These are phyloP conservation scores for Drosophila paranaensis DNA, from an alignment of 2,888 invertebrate genomes.

Conservation along the genomic window DNA sequence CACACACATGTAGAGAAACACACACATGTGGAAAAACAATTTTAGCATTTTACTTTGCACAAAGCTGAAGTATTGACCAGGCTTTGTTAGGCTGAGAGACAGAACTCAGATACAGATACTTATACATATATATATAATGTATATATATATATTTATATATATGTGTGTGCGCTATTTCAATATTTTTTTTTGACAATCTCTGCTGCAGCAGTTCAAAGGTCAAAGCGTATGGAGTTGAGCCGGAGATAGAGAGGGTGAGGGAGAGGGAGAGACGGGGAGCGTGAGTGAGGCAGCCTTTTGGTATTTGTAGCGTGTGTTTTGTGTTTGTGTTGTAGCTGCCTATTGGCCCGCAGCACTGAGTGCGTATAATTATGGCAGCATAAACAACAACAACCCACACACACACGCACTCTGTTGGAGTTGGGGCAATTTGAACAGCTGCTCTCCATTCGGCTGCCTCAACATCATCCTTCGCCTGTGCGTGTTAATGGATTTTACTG, in stretches of 20 bases:
- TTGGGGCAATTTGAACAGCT: constrained; percentile 44
- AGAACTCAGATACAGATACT: constrained; percentile 2
- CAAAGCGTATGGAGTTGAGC: not conserved
- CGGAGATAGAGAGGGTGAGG: not conserved
- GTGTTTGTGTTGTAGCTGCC: constrained; percentile 35
- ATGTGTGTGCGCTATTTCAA: constrained; percentile 25
- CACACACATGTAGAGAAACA: too few species aligned
- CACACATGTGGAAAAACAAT: constrained; percentile 37
- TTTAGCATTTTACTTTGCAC: constrained; percentile 58
- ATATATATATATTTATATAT: constrained; percentile 16
- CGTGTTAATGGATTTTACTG: constrained; percentile 70
- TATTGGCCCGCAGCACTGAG: constrained; percentile 54
- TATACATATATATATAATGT: not conserved
- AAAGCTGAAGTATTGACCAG: constrained; percentile 62
- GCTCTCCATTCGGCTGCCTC: constrained; percentile 14
- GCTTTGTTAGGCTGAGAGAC: constrained; percentile 31
- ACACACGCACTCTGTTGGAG: not conserved
- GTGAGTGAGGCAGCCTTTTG: not conserved
- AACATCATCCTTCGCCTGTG: constrained; percentile 31
- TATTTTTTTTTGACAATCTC: constrained; percentile 69
- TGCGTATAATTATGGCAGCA: constrained; percentile 61
- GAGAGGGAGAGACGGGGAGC: not conserved
- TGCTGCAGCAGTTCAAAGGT: constrained; percentile 32
- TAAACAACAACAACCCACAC: constrained; percentile 52
- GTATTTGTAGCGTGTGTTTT: constrained; percentile 22